These are phyloP conservation scores for Felis chaus DNA, from an alignment of 2,113 vertebrate species.

Conservation along the genomic window DNA sequence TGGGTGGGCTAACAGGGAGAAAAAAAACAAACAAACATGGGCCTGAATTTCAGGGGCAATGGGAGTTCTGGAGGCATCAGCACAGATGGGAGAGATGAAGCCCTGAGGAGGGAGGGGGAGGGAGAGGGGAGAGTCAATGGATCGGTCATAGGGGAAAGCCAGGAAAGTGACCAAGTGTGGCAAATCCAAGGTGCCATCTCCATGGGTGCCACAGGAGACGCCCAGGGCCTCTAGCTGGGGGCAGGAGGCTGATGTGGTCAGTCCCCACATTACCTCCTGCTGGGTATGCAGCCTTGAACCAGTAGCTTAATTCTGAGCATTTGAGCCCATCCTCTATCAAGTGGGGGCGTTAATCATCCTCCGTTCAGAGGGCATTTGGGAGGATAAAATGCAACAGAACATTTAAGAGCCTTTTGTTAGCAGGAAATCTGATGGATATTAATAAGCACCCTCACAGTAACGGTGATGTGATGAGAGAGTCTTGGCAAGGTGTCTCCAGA, in stretches of 20 bases:
- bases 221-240: neutral
- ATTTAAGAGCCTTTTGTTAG: neutral
- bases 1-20: neutral
- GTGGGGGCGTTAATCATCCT: neutral
- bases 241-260: neutral
- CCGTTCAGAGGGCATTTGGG: neutral
- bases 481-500: neutral
- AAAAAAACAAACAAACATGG: neutral
- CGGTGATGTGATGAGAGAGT: neutral
- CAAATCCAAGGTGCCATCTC: neutral
- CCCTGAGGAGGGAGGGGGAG: rapidly evolving
- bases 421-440: neutral
- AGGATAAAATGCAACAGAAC: neutral
- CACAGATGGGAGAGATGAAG: neutral
- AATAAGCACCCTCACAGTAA: neutral
- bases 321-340: neutral
- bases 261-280: neutral
- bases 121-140: neutral
- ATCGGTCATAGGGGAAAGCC: neutral
- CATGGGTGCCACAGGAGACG: rapidly evolving
- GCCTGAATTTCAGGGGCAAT: no score
- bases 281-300: neutral
- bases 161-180: neutral
- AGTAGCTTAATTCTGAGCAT: neutral
- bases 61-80: neutral